These are phyloP conservation scores for Calephelis virginiensis DNA, from an alignment of 1,140 invertebrate species.

Conservation along the genomic window DNA sequence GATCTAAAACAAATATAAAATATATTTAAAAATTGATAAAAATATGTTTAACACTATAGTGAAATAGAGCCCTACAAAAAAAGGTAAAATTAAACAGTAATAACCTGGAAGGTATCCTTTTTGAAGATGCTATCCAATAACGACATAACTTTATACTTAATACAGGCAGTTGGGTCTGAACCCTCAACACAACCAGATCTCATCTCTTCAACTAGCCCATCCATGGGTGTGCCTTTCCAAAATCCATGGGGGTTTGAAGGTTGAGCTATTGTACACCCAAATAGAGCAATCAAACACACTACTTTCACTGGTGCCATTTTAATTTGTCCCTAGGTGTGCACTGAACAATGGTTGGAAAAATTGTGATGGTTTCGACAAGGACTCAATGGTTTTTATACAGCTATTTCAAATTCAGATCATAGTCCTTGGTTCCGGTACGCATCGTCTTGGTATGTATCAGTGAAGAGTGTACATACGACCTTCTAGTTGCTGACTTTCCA, in stretches of 20 bases:
- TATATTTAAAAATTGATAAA: neutral
- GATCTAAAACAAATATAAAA: slow-evolving; percentile 71
- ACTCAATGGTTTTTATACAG: slow-evolving; percentile 76
- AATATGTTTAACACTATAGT: too few species aligned
- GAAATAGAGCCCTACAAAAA: neutral
- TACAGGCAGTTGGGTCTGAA: slow-evolving; percentile 88
- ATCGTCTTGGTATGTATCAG: slow-evolving; percentile 63
- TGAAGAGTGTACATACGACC: slow-evolving; percentile 50
- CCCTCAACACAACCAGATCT: slow-evolving; percentile 84
- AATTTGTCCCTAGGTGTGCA: slow-evolving; percentile 59
- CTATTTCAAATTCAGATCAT: slow-evolving; percentile 78
- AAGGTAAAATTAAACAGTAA: slow-evolving; percentile 25
- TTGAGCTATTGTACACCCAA: slow-evolving; percentile 78
- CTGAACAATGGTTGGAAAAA: slow-evolving; percentile 59
- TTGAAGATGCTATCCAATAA: slow-evolving; percentile 87
- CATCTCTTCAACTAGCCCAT: slow-evolving; percentile 86
- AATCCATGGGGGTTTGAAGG: slow-evolving; percentile 81
- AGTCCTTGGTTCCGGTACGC: slow-evolving; percentile 66
- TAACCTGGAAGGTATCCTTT: slow-evolving; percentile 87
- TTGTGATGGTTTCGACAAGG: slow-evolving; percentile 75
- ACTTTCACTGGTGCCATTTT: slow-evolving; percentile 75
- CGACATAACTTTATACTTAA: slow-evolving; percentile 89
- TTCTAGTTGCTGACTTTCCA: slow-evolving; percentile 47
- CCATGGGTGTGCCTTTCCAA: slow-evolving; percentile 84
- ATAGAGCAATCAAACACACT: slow-evolving; percentile 70